Evolutionary conservation across 2,888 invertebrate species (phyloP), one percentile per base, ranked within the genome.

Genomic region (Temnothorax ravouxi): DNA sequence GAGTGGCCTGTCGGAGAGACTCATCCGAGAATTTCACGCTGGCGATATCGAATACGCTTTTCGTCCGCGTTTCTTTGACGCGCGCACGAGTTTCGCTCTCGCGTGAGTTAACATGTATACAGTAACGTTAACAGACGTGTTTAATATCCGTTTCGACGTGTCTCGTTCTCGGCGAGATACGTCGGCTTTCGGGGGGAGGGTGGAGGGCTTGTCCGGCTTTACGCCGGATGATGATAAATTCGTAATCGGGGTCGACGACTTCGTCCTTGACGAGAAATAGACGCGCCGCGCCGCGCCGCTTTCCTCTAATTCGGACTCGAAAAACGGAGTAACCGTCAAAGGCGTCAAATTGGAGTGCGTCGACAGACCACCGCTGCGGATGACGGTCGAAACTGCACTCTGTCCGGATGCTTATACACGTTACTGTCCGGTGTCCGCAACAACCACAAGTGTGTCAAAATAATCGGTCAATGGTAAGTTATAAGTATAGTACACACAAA

Each of bases 1-100:
- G 62, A 75, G 34, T n/a, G n/a, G 29, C 25, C 38, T 21, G 38
- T 52, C 76, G 52, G n/a, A 62, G 64, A 50, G 29, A 64, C 15
- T 62, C n/a, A n/a, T n/a, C 25, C 34, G 34, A 18, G 34, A 18
- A 25, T 47, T 62, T 62, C n/a, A 50, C 13, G 11, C 21, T 25
- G 62, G 3, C 11, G 34, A 76, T 18, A 34, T 50, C 11, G 34
- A 62, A 62, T 21, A 25, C 50, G 62, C 50, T 47, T 47, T 64
- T 25, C 18, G n/a, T 29, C 6, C n/a, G 25, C n/a, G n/a, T 59
- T 34, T 18, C 15, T 44, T 41, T 29, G 52, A 54, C 54, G 21
- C 34, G 54, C 21, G 21, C 13, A 54, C 9, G 21, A 71, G 21
- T 41, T 71, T 18, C 13, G 0, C 15, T 21, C 52, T 11, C 52